phyloP scores from a whole-genome alignment of 2,797 vertebrate species.

The Chiloscyllium punctatum region DNA sequence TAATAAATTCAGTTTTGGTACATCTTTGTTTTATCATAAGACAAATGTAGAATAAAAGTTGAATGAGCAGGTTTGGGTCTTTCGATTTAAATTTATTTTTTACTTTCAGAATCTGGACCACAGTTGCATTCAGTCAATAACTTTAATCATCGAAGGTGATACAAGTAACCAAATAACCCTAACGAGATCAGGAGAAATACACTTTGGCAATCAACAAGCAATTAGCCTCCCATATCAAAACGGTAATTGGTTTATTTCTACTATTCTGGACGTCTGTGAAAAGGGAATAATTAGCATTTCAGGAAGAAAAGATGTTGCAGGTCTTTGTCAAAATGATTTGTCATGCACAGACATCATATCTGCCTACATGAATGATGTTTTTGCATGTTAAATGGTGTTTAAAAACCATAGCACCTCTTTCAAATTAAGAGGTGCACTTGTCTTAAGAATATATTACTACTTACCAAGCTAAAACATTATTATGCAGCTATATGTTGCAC shows the following conservation, averaged over 20 bases:
- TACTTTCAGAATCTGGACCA: conserved; percentile 68
- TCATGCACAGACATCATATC: not conserved
- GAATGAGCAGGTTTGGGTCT: not conserved
- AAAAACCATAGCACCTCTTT: not conserved
- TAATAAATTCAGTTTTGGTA: conserved; percentile 1
- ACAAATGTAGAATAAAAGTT: not conserved
- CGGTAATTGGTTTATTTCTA: not conserved
- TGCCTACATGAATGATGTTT: not conserved
- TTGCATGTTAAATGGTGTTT: not conserved
- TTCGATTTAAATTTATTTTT: not conserved
- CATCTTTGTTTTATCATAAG: not conserved
- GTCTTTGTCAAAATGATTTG: not conserved
- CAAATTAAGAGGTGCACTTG: not conserved
- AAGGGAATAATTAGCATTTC: not conserved
- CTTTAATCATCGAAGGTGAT: conserved; percentile 85
- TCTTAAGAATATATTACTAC: too few species aligned
- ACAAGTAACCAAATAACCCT: conserved; percentile 82
- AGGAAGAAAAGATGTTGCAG: too few species aligned
- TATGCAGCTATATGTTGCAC: too few species aligned
- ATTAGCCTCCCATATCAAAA: conserved; percentile 64
- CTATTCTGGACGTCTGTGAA: not conserved
- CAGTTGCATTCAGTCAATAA: conserved; percentile 86
- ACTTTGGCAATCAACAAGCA: conserved; percentile 70
- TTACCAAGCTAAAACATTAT: too few species aligned
- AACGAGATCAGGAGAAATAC: conserved; percentile 77